phyloP scores from a whole-genome alignment of 2,888 invertebrate species.

The Eumacrocentrus americanus region DNA sequence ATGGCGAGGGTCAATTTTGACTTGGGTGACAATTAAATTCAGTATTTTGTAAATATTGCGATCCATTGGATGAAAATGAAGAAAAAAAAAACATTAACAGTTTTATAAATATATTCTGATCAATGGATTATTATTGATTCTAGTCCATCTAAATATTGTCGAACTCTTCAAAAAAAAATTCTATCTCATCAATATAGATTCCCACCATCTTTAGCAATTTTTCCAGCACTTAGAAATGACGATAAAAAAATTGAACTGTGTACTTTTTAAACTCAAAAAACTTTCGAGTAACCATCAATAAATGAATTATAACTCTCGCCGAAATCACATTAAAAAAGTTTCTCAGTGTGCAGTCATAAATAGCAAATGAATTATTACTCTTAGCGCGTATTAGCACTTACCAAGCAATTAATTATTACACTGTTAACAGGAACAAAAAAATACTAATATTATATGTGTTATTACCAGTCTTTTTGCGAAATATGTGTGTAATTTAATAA shows the following conservation, averaged over 20 bases:
- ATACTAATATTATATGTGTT: conserved; percentile 11
- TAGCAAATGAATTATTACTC: conserved; percentile 41
- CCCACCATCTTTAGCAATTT: too few species aligned
- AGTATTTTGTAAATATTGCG: background rate
- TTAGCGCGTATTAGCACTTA: conserved; percentile 44
- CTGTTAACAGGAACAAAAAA: conserved; percentile 25
- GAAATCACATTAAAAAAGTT: conserved; percentile 39
- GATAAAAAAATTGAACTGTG: background rate
- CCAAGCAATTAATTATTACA: conserved; percentile 34
- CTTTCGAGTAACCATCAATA: conserved; percentile 14
- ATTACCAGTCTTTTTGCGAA: conserved; percentile 28
- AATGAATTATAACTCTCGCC: conserved; percentile 42
- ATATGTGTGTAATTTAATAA: conserved; percentile 37
- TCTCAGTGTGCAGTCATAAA: conserved; percentile 43
- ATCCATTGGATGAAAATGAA: conserved; percentile 6
- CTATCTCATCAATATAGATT: too few species aligned
- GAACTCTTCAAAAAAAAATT: too few species aligned
- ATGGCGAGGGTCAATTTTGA: conserved; percentile 38
- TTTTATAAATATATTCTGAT: too few species aligned
- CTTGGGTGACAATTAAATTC: background rate
- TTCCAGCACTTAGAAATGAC: too few species aligned
- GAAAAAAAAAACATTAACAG: conserved; percentile 11
- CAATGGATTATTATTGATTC: too few species aligned
- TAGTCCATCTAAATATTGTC: too few species aligned
- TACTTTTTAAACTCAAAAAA: conserved; percentile 7